These are phyloP conservation scores for Cheilosia soror DNA, from an alignment of 2,888 invertebrate species.

Conservation along the genomic window DNA sequence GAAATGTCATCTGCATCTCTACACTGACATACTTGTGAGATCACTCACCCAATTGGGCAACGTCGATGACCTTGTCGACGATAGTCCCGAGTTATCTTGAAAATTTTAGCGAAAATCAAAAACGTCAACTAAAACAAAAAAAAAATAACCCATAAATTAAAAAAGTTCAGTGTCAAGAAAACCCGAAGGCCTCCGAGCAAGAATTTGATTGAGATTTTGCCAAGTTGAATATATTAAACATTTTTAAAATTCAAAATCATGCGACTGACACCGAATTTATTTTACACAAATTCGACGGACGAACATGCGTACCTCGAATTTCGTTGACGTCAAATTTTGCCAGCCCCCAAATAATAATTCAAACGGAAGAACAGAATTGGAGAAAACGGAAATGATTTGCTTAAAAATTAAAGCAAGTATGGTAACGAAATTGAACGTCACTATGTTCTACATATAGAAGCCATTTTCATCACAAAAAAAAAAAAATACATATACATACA, in stretches of 20 bases:
- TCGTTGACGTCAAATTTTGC: slow-evolving; percentile 21
- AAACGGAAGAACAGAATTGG: slow-evolving; percentile 10
- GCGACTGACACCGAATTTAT: slow-evolving; percentile 13
- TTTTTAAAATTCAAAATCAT: slow-evolving; percentile 14
- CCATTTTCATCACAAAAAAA: too few species aligned
- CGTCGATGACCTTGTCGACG: slow-evolving; percentile 7
- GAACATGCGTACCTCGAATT: slow-evolving; percentile 6
- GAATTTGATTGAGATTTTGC: slow-evolving; percentile 27
- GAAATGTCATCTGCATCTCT: not conserved
- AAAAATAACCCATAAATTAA: slow-evolving; percentile 9
- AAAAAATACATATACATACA: not conserved
- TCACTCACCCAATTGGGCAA: not conserved
- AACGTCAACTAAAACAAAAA: not conserved
- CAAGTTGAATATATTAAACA: slow-evolving; percentile 27
- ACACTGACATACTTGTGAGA: slow-evolving; percentile 7
- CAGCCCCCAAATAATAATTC: slow-evolving; percentile 4
- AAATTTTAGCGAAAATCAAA: not conserved
- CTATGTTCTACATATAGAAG: not conserved
- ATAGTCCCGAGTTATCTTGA: not conserved
- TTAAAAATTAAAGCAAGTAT: not conserved
- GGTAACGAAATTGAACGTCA: not conserved
- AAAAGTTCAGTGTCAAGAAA: slow-evolving; percentile 40
- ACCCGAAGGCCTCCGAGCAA: slow-evolving; percentile 6
- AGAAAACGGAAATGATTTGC: slow-evolving; percentile 5
- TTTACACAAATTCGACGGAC: not conserved